These are phyloP conservation scores for Spodoptera littoralis DNA, from an alignment of 2,888 invertebrate species.

Conservation along the genomic window DNA sequence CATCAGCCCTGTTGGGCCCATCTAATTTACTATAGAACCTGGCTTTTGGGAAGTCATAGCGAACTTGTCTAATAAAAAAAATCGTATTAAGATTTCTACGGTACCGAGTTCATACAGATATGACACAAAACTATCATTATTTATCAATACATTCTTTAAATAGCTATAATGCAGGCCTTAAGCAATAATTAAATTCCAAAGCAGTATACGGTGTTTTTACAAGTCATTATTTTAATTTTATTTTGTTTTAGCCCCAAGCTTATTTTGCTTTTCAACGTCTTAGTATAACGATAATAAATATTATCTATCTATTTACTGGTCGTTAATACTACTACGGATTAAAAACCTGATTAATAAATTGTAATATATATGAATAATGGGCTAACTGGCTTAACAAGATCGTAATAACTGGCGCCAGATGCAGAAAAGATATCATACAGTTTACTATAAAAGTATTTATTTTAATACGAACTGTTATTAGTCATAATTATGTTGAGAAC, in stretches of 20 bases:
- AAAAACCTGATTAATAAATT: slow-evolving; percentile 2
- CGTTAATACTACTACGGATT: neutral
- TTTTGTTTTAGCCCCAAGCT: neutral
- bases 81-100: too few species aligned
- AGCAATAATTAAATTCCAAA: slow-evolving; percentile 10
- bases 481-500: slow-evolving; percentile 13
- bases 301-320: slow-evolving; percentile 17
- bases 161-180: neutral
- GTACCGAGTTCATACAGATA: too few species aligned
- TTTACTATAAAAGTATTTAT: slow-evolving; percentile 39
- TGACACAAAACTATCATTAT: too few species aligned
- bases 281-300: slow-evolving; percentile 28
- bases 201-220: slow-evolving; percentile 3
- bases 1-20: too few species aligned
- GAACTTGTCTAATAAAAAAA: too few species aligned
- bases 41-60: too few species aligned
- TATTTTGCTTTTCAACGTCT: slow-evolving; percentile 9
- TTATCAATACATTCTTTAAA: too few species aligned
- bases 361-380: slow-evolving; percentile 2
- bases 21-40: too few species aligned
- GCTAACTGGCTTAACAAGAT: slow-evolving; percentile 16
- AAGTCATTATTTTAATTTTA: neutral
- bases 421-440: slow-evolving; percentile 15
- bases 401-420: slow-evolving; percentile 32
- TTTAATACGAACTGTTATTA: slow-evolving; percentile 11